Evolutionary conservation across 64 coral and sea anemone genomes (phyloP).

Genomic region (Porites australiensis): DNA sequence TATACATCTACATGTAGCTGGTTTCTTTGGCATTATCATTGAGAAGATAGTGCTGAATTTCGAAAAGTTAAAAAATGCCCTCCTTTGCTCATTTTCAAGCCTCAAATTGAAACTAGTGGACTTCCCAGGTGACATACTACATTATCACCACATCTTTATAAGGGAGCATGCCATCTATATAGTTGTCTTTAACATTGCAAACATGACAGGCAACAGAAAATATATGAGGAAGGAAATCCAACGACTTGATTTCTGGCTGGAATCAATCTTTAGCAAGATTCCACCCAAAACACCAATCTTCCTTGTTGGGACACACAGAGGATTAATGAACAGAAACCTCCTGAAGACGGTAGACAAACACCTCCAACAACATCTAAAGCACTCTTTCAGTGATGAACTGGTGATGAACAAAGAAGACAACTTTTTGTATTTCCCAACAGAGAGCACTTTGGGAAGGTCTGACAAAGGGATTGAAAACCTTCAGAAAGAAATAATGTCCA

Average conservation of each 20-base stretch:
- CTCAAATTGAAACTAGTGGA: conserved; percentile 64
- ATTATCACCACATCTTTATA: conserved; percentile 73
- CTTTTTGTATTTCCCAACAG: conserved; percentile 54
- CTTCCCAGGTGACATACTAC: conserved; percentile 65
- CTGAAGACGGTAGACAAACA: conserved; percentile 3
- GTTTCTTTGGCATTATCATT: too few species aligned
- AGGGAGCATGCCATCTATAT: conserved; percentile 63
- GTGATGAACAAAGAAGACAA: conserved; percentile 53
- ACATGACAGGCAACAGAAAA: conserved; percentile 18
- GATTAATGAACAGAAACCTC: background rate
- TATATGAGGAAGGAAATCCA: conserved; percentile 16
- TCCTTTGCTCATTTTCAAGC: conserved; percentile 20
- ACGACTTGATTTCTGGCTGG: conserved; percentile 63
- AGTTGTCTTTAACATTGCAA: conserved; percentile 67
- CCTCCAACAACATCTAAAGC: conserved; percentile 40
- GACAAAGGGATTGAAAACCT: conserved; percentile 53
- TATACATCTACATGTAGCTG: too few species aligned
- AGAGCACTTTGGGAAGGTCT: conserved; percentile 33
- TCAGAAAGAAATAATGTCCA: conserved; percentile 29
- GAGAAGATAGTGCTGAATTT: conserved; percentile 52
- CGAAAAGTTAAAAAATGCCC: conserved; percentile 55
- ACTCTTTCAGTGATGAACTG: conserved; percentile 57
- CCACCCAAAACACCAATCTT: conserved; percentile 35
- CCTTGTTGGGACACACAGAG: conserved; percentile 74
- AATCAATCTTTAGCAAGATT: conserved; percentile 44